A percentile compares a stretch with the other conserved stretches of the same genome.
These are phyloP conservation scores for Gerris lacustris DNA, from an alignment of 2,888 invertebrate species.

Conservation along the genomic window DNA sequence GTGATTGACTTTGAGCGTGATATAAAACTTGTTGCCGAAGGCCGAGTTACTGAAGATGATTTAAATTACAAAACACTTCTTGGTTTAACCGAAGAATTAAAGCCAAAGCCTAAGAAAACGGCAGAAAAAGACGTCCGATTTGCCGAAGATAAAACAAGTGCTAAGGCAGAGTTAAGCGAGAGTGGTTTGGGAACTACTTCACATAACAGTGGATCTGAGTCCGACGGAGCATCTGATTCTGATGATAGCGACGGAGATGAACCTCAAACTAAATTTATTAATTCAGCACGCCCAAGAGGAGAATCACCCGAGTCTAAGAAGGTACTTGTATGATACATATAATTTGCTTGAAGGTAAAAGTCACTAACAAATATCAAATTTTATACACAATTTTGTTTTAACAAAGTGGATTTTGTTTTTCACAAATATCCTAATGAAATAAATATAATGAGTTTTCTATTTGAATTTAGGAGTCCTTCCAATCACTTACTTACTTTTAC, in stretches of 20 bases:
- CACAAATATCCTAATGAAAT: no score
- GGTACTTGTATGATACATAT: conserved; percentile 36
- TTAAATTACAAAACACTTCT: conserved; percentile 76
- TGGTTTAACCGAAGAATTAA: conserved; percentile 67
- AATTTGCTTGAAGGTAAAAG: no score
- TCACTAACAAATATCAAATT: no score
- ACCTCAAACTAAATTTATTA: conserved; percentile 48
- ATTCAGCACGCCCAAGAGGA: conserved; percentile 57
- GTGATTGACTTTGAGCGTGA: conserved; percentile 77
- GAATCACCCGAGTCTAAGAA: conserved; percentile 73
- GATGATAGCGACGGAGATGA: conserved; percentile 31
- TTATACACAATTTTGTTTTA: no score
- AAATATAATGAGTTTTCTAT: no score
- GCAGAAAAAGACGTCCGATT: conserved; percentile 40
- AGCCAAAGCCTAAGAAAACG: conserved; percentile 52
- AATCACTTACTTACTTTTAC: no score
- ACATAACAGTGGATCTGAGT: conserved; percentile 13
- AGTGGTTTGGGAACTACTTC: conserved; percentile 23
- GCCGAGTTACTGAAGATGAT: conserved; percentile 47
- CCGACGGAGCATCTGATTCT: conserved; percentile 16
- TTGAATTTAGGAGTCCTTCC: no score
- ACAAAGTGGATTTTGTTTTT: no score
- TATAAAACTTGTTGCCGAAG: conserved; percentile 63
- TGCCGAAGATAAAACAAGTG: conserved; percentile 15
- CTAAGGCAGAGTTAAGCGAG: conserved; percentile 31